phyloP scores from a whole-genome alignment of 2,888 invertebrate species.

The Sthenelais limicola region DNA sequence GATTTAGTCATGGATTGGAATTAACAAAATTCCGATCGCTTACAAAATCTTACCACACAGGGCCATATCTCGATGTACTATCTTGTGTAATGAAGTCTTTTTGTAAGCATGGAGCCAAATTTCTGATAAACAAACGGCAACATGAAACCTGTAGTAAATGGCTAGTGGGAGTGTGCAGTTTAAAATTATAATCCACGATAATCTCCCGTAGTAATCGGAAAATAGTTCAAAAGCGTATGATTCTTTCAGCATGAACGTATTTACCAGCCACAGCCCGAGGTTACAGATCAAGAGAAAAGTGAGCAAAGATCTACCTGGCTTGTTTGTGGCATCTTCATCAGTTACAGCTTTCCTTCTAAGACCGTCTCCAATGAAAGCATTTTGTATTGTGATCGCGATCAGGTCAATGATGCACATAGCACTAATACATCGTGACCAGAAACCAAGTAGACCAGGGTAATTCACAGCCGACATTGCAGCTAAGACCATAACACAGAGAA shows the following conservation, averaged over 20 bases:
- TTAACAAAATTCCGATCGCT: no score
- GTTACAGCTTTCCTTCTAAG: conserved; percentile 57
- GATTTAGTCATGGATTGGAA: no score
- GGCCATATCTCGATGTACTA: background rate
- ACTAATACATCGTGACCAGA: background rate
- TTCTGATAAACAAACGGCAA: conserved; percentile 68
- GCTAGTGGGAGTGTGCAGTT: conserved; percentile 77
- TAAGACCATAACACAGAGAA: background rate
- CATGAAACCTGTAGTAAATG: conserved; percentile 72
- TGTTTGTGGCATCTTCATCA: conserved; percentile 23
- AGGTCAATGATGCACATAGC: conserved; percentile 3
- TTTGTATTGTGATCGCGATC: conserved; percentile 54
- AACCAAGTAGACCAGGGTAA: background rate
- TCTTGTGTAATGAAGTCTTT: background rate
- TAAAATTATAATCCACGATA: conserved; percentile 79
- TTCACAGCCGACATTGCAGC: background rate
- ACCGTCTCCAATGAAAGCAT: conserved; percentile 66
- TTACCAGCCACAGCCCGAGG: conserved; percentile 77
- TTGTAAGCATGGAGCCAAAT: conserved; percentile 68
- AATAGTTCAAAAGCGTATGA: conserved; percentile 77
- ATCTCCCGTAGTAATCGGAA: conserved; percentile 77
- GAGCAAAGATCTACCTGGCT: conserved; percentile 59
- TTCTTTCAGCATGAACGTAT: conserved; percentile 58
- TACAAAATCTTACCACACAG: conserved; percentile 15
- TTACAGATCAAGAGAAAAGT: conserved; percentile 77